Evolutionary conservation across 1,140 invertebrate species (phyloP), one percentile per base, ranked within the genome.

Genomic region (Cydia pomonella): DNA sequence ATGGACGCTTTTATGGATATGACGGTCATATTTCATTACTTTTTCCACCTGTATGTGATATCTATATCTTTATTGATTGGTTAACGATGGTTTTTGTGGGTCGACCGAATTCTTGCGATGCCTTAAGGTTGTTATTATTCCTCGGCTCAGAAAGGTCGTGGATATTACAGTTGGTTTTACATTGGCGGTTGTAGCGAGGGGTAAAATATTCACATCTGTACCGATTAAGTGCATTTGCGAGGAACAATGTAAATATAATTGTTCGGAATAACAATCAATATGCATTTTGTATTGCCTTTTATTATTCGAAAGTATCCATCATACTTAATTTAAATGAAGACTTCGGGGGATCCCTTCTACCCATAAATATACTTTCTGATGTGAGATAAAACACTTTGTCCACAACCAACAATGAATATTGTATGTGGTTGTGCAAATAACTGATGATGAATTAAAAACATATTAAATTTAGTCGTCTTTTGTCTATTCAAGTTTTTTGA

Each of bases 11-110:
- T 59, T 59, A 59, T 59, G 21, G 53, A 59, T 59, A 59, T 59
- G 53, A 59, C 21, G 53, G 53, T 12, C 53, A 59, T 59, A 59
- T 59, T 59, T 59, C 53, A 59, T 59, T 59, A 59, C 53, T 59
- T 59, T 59, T 59, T 59, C 50, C 53, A 59, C 53, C 53, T 59
- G 53, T 59, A 50, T 50, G 47, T 59, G 53, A 59, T 59, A 59
- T 59, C 53, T 59, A 23, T 59, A 59, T 59, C 53, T 59, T 59
- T 59, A 59, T 59, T 59, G 53, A 59, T 59, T 59, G 53, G 53
- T 59, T 59, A 23, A 23, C 53, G 53, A 59, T 23, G 21, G 18
- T 59, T 59, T 59, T 59, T 59, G 18, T 12, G 10, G 53, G n/a
- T 59, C 2, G 47, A 50, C 53, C 53, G 53, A 59, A 59, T 59